These are phyloP conservation scores for Tauraco erythrolophus DNA, from an alignment of 2,113 vertebrate genomes.

Conservation along the genomic window DNA sequence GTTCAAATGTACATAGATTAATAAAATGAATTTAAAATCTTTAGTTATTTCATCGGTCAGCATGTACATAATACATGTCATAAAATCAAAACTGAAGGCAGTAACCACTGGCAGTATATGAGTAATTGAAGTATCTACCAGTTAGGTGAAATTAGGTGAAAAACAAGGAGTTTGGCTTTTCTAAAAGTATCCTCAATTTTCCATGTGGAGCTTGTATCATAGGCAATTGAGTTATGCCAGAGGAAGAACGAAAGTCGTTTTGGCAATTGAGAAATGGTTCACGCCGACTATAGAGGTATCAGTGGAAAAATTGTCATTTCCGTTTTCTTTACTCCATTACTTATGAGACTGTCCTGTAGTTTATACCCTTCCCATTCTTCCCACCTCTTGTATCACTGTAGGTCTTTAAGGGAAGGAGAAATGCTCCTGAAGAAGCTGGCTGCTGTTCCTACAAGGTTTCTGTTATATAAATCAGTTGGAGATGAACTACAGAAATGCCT, in stretches of 20 bases:
- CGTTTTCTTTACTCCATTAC: neutral
- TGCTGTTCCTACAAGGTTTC: neutral
- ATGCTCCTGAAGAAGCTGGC: neutral
- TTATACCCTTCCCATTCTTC: neutral
- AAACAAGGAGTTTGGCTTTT: neutral
- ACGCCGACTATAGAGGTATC: neutral
- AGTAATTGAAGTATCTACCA: neutral
- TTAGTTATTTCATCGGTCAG: neutral
- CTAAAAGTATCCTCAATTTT: neutral
- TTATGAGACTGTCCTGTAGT: neutral
- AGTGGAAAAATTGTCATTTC: neutral
- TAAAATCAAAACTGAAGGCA: neutral
- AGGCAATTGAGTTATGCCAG: neutral
- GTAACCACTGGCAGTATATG: neutral
- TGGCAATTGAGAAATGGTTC: neutral
- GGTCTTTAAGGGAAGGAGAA: neutral
- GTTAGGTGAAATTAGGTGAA: neutral
- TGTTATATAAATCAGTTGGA: neutral
- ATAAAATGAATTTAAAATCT: neutral
- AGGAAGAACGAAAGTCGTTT: neutral
- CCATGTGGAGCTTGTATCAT: fast-evolving
- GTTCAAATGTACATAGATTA: neutral
- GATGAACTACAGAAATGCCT: neutral
- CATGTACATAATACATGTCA: fast-evolving
- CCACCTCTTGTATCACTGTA: neutral